These are phyloP conservation scores for Anguilla megastoma DNA, from an alignment of 2,797 vertebrate genomes.

Conservation along the genomic window DNA sequence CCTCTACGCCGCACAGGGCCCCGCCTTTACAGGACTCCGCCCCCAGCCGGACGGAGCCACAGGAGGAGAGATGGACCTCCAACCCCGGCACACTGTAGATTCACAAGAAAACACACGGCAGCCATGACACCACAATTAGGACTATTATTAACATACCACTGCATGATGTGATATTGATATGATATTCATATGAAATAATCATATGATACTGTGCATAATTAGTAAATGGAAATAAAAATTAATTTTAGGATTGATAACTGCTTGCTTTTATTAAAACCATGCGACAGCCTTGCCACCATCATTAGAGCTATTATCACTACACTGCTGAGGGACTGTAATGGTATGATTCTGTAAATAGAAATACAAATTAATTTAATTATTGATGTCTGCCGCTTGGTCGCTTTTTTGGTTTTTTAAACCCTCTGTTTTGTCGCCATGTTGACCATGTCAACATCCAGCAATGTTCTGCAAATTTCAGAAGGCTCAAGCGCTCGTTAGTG, in stretches of 20 bases:
- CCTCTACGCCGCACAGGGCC: constrained; percentile 75
- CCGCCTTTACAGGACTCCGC: constrained; percentile 76
- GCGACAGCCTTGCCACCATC: background rate
- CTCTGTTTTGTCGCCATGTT: background rate
- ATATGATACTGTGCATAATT: too few relatives aligned
- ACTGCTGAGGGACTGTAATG: background rate
- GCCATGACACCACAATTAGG: background rate
- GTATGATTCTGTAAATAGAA: background rate
- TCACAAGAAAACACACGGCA: background rate
- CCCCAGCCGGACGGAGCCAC: constrained; percentile 66
- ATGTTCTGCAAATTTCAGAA: background rate
- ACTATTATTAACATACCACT: background rate
- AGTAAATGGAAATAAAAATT: too few relatives aligned
- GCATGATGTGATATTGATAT: too few relatives aligned
- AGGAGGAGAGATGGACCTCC: constrained; percentile 64
- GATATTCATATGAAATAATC: too few relatives aligned
- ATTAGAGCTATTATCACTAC: background rate
- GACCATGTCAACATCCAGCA: background rate
- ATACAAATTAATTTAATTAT: background rate
- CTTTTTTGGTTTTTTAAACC: background rate
- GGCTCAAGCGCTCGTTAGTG: background rate
- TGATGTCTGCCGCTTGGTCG: background rate
- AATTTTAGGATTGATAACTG: too few relatives aligned
- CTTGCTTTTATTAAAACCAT: too few relatives aligned
- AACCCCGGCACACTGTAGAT: constrained; percentile 73